Base-by-base conservation (phyloP, 1,140 invertebrate species). In the Diprion similis region DNA sequence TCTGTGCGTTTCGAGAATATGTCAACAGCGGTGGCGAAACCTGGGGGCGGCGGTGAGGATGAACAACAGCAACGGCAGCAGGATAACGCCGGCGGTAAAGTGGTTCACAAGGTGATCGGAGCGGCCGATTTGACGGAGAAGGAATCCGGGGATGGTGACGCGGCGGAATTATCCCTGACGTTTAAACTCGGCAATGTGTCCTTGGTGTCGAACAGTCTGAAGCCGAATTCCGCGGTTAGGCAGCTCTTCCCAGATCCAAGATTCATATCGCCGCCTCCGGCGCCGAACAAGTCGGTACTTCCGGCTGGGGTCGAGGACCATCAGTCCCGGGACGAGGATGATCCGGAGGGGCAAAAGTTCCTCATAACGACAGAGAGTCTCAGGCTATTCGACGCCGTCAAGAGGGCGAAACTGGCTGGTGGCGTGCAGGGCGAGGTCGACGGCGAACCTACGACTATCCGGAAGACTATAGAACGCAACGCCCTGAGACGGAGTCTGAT, bases 161-260 rank as follows among this genome's bases (percentile, higher is more conserved):
- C 83, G 1, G 83, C 86, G 45, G 91, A 91, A 75, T 83, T 91
- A 78, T 90, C 89, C 19, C 81, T 92, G 19, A 89, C 90, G 8
- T 91, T 92, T 75, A 91, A 91, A 79, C 81, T 92, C 6, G 91
- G 90, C 65, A 90, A 89, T 75, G 89, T 90, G 48, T 83, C 90
- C 10, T 86, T 91, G n/a, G 89, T 89, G 9, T 88, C 89, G 66
- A 92, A 92, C 75, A 92, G 90, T 75, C 78, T 90, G 10, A 91
- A 91, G 76, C 92, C 93, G 7, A 94, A 94, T 81, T 94, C 93
- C 10, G 93, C 93, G 10, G 92, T 94, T 11, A 88, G 93, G 37
- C 93, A 94, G 79, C 85, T 94, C 1, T 95, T 95, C 79, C 92
- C 92, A 19, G 89, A 90, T 51, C 90, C 89, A 0, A 83, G 86